Evolutionary conservation across 1,140 invertebrate species (phyloP), one percentile per base, ranked within the genome.

Genomic region (Zaprionus tsacasi): DNA sequence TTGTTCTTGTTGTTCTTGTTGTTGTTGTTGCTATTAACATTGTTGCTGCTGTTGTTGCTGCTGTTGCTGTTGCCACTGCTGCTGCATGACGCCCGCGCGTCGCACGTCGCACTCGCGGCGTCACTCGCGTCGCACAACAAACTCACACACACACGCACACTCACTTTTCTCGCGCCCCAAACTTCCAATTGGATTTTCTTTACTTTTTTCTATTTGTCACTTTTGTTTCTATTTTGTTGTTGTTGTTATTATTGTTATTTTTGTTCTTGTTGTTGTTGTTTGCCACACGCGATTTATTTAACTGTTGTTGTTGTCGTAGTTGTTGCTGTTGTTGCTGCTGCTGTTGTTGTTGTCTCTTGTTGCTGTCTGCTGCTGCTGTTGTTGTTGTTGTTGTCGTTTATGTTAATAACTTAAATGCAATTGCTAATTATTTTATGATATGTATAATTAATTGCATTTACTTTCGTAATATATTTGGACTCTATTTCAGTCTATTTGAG

Each of bases 401-500:
- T 72, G 38, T 72, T 66, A 78, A 73, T 85, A 83, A 85, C 85
- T 89, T 89, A 89, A 89, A 89, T 89, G 85, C 85, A 89, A 89
- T 89, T 85, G 77, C 85, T 89, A 89, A 89, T 89, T 89, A 89
- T 81, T 89, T 89, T 89, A 86, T 91, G 83, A 91, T 89, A 88
- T 91, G 83, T 91, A 73, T 77, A 77, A 77, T 79, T 82, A 79
- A 77, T 82, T 73, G 77, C 70, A 79, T 78, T 78, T 78, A 78
- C 72, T 75, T 78, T 78, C 76, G 76, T 75, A 78, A 78, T 74
- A 77, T 86, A 91, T 91, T 91, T 91, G 89, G 90, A 91, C 89
- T 90, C 89, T 91, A 90, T 86, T 91, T 91, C 90, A 91, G 90
- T 91, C 90, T 91, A 91, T 91, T 89, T 91, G 90, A 91, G 90